phyloP scores from a whole-genome alignment of 2,888 invertebrate species.

The Trichopoda pennipes region DNA sequence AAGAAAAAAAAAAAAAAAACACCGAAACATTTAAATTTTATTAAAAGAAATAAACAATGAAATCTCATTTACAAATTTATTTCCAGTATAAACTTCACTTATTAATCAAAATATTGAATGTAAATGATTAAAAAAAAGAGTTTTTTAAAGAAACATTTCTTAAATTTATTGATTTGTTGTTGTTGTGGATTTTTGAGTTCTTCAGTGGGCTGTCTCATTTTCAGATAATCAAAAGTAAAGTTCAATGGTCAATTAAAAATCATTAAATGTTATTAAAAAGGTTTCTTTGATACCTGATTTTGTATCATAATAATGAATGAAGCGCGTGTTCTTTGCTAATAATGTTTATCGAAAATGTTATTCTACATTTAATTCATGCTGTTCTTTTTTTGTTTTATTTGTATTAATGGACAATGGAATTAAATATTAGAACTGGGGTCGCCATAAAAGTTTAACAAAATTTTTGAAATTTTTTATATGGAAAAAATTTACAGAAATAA shows the following conservation, averaged over 20 bases:
- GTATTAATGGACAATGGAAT: too few species aligned
- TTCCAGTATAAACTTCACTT: conserved; percentile 43
- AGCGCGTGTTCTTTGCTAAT: not conserved
- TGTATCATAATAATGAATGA: not conserved
- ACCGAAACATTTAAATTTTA: too few species aligned
- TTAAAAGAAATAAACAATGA: not conserved
- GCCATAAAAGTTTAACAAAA: too few species aligned
- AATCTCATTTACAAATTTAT: conserved; percentile 31
- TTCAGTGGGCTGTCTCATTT: conserved; percentile 31
- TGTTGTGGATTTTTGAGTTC: too few species aligned
- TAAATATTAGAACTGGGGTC: too few species aligned
- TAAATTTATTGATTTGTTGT: not conserved
- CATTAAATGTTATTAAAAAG: conserved; percentile 28
- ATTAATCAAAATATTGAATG: not conserved
- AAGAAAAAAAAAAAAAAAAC: too few species aligned
- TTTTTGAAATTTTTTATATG: too few species aligned
- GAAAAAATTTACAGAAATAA: too few species aligned
- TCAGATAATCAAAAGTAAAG: not conserved
- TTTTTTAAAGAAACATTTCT: too few species aligned
- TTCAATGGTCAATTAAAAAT: conserved; percentile 29
- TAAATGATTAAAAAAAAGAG: not conserved
- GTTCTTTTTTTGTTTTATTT: too few species aligned
- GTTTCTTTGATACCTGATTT: not conserved
- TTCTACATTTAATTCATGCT: not conserved
- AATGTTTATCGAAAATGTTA: not conserved